Percentiles rank a stretch among this genome's conserved stretches.
Conservation (phyloP, 2,888 invertebrate species). For the Spicauda simplicius region DNA sequence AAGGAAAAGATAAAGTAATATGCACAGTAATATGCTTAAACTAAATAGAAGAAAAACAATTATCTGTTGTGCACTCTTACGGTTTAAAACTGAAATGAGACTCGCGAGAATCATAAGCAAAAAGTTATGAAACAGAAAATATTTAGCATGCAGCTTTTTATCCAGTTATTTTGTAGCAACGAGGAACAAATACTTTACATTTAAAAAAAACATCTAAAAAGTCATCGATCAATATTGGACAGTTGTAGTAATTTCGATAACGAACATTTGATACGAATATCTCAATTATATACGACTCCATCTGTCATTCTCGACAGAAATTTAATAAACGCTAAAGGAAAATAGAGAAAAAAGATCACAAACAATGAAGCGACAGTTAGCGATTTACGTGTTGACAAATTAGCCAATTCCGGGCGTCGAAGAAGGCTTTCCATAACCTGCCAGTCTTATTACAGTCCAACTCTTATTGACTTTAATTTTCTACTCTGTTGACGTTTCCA, state of each 20-base stretch:
- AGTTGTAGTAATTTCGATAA: neutral
- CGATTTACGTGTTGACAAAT: constrained; percentile 72
- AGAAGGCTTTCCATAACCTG: constrained; percentile 71
- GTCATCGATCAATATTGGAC: neutral
- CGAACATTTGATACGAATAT: neutral
- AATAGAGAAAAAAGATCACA: constrained; percentile 57
- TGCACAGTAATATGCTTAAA: no score
- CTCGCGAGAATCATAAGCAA: constrained; percentile 40
- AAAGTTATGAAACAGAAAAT: constrained; percentile 6
- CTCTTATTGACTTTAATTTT: constrained; percentile 83
- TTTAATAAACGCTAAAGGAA: constrained; percentile 56
- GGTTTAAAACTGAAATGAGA: constrained; percentile 40
- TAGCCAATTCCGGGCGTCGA: constrained; percentile 70
- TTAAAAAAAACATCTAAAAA: neutral
- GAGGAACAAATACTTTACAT: neutral
- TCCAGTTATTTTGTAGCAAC: neutral
- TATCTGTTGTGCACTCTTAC: constrained; percentile 38
- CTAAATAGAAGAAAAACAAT: constrained; percentile 42
- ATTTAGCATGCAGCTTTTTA: neutral
- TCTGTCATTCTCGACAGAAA: constrained; percentile 42
- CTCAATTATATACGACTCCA: neutral
- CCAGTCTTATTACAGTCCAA: constrained; percentile 69
- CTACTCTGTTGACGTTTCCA: constrained; percentile 80
- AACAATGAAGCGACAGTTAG: constrained; percentile 75
- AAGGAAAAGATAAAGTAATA: no score